Evolutionary conservation across 2,797 vertebrate genomes (phyloP).

Genomic region (Syngnathus acus): DNA sequence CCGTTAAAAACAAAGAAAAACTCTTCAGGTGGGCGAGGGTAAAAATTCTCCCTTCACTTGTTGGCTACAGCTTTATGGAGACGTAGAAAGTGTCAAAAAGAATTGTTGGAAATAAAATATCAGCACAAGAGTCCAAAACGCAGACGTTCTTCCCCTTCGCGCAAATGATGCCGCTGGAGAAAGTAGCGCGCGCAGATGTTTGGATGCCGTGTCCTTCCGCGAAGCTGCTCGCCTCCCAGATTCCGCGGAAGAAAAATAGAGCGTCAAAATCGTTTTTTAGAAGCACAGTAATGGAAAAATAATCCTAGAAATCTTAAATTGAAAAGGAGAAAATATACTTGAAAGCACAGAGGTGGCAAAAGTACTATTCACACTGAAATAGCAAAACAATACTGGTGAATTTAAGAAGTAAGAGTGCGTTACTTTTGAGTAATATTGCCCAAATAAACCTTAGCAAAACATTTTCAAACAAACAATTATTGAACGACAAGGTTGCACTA

Average conservation of each 20-base stretch:
- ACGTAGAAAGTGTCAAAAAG: background rate
- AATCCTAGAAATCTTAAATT: background rate
- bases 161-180: slow-evolving; percentile 46
- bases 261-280: background rate
- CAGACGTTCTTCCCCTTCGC: background rate
- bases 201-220: slow-evolving; percentile 61
- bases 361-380: too few relatives aligned
- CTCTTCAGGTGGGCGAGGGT: background rate
- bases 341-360: too few relatives aligned
- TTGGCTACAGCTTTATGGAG: background rate
- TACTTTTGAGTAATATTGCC: too few relatives aligned
- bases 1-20: background rate
- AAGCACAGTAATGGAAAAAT: background rate
- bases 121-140: background rate
- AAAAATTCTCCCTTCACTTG: background rate
- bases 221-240: background rate
- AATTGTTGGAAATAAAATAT: background rate
- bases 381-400: too few relatives aligned
- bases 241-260: slow-evolving; percentile 41
- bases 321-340: background rate
- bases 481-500: too few relatives aligned
- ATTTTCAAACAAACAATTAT: too few relatives aligned
- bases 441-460: too few relatives aligned
- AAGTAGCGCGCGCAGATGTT: slow-evolving; percentile 39
- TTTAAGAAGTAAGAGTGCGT: too few relatives aligned